Evolutionary conservation across 2,113 vertebrate species (phyloP).

Genomic region (Hippopotamus amphibius): DNA sequence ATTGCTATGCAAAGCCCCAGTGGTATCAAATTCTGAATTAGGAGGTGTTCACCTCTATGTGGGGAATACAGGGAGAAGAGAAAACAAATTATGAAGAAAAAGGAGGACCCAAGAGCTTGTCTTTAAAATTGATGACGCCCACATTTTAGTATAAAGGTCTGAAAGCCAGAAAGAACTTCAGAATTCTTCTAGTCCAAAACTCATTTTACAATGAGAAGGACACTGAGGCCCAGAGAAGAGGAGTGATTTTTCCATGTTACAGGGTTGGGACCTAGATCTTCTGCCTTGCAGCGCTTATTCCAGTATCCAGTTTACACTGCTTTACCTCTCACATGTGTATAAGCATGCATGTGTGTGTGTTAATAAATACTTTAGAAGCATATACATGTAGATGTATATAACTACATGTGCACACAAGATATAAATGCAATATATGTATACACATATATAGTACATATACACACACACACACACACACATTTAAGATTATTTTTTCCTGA

Average conservation of each 20-base stretch:
- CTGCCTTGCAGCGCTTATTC: background rate
- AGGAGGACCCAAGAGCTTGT: background rate
- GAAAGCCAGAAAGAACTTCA: background rate
- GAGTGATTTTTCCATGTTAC: background rate
- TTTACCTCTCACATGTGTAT: background rate
- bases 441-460: background rate
- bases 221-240: background rate
- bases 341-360: background rate
- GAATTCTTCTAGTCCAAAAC: background rate
- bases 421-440: background rate
- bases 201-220: background rate
- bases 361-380: background rate
- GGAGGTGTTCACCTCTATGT: background rate
- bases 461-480: background rate
- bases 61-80: background rate
- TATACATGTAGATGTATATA: background rate
- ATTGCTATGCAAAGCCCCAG: background rate
- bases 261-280: background rate
- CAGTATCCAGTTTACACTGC: background rate
- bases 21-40: slow-evolving; percentile 25
- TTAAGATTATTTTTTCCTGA: too few relatives aligned
- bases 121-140: background rate
- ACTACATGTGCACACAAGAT: background rate
- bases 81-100: slow-evolving; percentile 20
- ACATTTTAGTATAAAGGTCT: background rate